Percentiles rank a stretch among this genome's conserved stretches.
These are phyloP conservation scores for Encarsia formosa DNA, from an alignment of 2,888 invertebrate species.

Conservation along the genomic window DNA sequence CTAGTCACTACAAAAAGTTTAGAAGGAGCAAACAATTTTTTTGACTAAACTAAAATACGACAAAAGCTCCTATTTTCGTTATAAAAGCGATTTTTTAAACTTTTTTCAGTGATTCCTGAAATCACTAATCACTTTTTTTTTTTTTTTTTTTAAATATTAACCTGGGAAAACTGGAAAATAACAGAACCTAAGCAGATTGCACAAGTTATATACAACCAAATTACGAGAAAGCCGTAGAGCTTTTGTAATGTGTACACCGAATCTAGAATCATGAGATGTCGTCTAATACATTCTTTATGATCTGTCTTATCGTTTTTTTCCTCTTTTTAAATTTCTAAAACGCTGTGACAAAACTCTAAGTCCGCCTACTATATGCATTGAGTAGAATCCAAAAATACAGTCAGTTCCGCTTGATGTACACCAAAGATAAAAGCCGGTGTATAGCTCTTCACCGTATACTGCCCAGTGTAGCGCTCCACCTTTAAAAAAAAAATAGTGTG, in stretches of 20 bases:
- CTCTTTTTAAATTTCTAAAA: constrained; percentile 15
- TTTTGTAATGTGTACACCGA: constrained; percentile 29
- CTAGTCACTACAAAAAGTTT: too few relatives aligned
- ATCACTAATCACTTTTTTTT: too few relatives aligned
- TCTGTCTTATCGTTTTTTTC: constrained; percentile 15
- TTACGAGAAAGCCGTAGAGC: constrained; percentile 34
- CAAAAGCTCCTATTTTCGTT: too few relatives aligned
- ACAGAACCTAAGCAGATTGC: constrained; percentile 34
- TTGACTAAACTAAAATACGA: too few relatives aligned
- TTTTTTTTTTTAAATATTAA: too few relatives aligned
- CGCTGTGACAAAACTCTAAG: constrained; percentile 28
- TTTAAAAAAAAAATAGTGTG: too few relatives aligned
- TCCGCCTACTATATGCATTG: constrained; percentile 34
- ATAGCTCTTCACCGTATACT: too few relatives aligned
- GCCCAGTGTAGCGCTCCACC: too few relatives aligned
- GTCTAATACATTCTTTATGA: constrained; percentile 25
- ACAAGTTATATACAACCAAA: constrained; percentile 33
- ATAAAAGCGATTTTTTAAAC: too few relatives aligned
- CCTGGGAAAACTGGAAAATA: constrained; percentile 32
- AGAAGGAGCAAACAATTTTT: too few relatives aligned
- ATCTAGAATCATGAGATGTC: constrained; percentile 25
- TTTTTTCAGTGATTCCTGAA: too few relatives aligned
- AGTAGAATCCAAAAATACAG: constrained; percentile 33
- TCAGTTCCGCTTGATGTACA: constrained; percentile 28
- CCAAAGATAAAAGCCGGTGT: constrained; percentile 11